Percentiles rank a stretch among this genome's conserved stretches.
Evolutionary conservation across 2,797 vertebrate genomes (phyloP).

Genomic region (Darevskia mixta): DNA sequence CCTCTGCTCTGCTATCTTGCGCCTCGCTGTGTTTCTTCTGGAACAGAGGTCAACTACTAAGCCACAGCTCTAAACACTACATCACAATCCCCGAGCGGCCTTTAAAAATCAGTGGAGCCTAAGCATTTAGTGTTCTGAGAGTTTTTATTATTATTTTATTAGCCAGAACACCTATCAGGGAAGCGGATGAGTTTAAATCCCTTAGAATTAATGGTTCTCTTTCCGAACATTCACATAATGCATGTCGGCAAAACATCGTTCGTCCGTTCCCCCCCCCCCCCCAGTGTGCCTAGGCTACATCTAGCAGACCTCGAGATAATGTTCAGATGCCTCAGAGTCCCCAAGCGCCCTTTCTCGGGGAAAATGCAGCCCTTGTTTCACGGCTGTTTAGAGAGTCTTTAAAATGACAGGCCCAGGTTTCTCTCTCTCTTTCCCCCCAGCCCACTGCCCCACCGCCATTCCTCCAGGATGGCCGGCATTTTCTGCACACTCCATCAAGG

Average conservation of each 20-base stretch:
- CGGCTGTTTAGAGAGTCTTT: conserved; percentile 7
- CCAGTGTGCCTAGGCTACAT: not conserved
- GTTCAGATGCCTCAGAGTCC: not conserved
- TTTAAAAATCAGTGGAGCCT: conserved; percentile 8
- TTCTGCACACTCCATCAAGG: conserved; percentile 19
- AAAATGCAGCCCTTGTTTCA: not conserved
- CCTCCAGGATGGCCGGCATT: not conserved
- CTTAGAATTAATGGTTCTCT: conserved; percentile 12
- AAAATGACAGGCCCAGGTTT: not conserved
- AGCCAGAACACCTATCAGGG: not conserved
- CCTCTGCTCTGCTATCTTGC: too few species aligned
- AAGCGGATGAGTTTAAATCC: not conserved
- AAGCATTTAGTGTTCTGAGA: not conserved
- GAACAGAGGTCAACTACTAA: not conserved
- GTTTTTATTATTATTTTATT: not conserved
- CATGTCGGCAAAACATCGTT: not conserved
- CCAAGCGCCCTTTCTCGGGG: not conserved
- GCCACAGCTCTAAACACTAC: not conserved
- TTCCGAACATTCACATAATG: too few species aligned
- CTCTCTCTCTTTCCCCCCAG: too few species aligned
- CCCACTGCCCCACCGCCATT: not conserved
- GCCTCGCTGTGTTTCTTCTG: not conserved
- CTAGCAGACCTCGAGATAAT: not conserved
- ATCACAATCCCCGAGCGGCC: not conserved
- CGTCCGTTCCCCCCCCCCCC: too few species aligned